A percentile compares a stretch with the other conserved stretches of the same genome.
These are phyloP conservation scores for Ichneumon xanthorius DNA, from an alignment of 2,888 invertebrate species.

Conservation along the genomic window DNA sequence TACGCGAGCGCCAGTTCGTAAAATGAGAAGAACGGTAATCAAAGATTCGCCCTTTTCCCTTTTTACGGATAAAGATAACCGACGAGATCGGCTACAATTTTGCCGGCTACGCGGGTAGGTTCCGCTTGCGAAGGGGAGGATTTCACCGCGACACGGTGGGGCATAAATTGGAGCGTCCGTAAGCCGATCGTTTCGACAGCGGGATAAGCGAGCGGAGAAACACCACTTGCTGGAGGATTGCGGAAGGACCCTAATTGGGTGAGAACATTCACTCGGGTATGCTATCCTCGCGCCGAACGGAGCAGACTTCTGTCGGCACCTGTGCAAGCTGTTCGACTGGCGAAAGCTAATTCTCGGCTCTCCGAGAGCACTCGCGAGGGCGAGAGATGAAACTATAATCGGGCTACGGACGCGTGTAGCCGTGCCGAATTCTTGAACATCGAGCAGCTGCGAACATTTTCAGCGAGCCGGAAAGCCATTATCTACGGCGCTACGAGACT, in stretches of 20 bases:
- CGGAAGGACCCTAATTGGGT: conserved; percentile 54
- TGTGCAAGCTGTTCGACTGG: conserved; percentile 47
- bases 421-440: conserved; percentile 40
- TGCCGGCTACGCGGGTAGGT: not conserved
- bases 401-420: conserved; percentile 26
- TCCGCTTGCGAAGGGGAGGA: not conserved
- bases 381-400: conserved; percentile 51
- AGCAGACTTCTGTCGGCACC: conserved; percentile 48
- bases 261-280: conserved; percentile 52
- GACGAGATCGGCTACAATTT: not conserved
- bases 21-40: conserved; percentile 41
- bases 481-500: not conserved
- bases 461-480: not conserved
- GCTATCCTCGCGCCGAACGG: conserved; percentile 39
- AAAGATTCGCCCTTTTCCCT: conserved; percentile 1
- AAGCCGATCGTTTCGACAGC: conserved; percentile 26
- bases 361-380: conserved; percentile 15
- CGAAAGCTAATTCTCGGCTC: conserved; percentile 39
- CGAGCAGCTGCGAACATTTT: not conserved
- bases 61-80: not conserved
- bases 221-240: conserved; percentile 23
- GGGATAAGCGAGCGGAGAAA: conserved; percentile 30
- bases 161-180: conserved; percentile 12
- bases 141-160: not conserved
- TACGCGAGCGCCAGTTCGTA: conserved; percentile 32